These are phyloP conservation scores for rat (Rattus norvegicus) DNA, from an alignment of 2,113 vertebrate species.

Conservation along the genomic window DNA sequence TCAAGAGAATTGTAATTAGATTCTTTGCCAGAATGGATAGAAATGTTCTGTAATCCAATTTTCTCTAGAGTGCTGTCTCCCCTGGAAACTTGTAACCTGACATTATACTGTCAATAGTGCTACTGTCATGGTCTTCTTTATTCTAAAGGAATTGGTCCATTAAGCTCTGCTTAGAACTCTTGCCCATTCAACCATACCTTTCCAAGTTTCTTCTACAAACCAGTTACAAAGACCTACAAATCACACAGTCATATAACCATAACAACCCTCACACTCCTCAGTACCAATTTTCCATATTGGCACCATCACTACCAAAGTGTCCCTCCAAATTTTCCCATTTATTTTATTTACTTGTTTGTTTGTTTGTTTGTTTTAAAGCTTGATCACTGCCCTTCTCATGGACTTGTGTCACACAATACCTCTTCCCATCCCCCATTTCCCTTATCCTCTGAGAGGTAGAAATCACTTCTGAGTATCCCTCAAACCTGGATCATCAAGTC, in stretches of 20 bases:
- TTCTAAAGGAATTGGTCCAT: background rate
- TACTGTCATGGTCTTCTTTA: background rate
- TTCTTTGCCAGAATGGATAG: background rate
- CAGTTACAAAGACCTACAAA: background rate
- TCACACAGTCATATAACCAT: too few species aligned
- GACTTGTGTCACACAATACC: rapidly evolving
- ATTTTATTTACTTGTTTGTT: too few species aligned
- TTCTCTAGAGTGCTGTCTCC: too few species aligned
- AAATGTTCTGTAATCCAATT: too few species aligned
- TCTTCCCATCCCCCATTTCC: too few species aligned
- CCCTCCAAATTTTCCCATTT: background rate
- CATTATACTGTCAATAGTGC: background rate
- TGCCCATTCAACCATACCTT: background rate
- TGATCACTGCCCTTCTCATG: too few species aligned
- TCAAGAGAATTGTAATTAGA: background rate
- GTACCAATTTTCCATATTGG: background rate
- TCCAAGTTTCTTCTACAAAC: background rate
- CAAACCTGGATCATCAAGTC: too few species aligned
- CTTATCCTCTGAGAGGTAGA: too few species aligned
- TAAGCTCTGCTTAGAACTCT: background rate
- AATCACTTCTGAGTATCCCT: too few species aligned
- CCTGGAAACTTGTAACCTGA: background rate
- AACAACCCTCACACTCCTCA: background rate
- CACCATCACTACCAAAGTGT: background rate
- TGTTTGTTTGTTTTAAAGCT: too few species aligned